Evolutionary conservation across 1,140 invertebrate species (phyloP), one percentile per base, ranked within the genome.

Genomic region (Neocloeon triangulifer): DNA sequence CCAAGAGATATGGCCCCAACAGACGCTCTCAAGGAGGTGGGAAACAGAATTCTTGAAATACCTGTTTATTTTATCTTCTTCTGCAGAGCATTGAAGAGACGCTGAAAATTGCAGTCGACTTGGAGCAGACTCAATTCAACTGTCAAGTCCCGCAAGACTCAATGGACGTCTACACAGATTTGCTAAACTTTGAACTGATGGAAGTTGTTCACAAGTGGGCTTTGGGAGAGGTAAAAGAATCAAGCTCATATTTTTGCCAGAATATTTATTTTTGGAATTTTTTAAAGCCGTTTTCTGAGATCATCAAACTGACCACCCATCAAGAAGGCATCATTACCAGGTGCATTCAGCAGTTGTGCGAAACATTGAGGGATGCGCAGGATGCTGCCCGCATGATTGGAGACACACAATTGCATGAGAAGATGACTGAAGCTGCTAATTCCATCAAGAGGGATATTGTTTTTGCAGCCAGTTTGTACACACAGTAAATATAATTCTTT

Each of bases 241-340:
- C 15, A 18, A 20, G 4, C 27, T 9, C 14, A 14, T 28, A 7
- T 25, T 19, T 34, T 35, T 23, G 34, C 9, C 32, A 13, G 5
- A 18, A n/a, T 18, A 15, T 18, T 32, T 19, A 28, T 33, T 32
- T 8, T 33, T 30, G 5, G 19, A 39, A 35, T 41, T 22, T 40
- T 27, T 51, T 59, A 28, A 55, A 80, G 67, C 72, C 82, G 0
- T 97, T 98, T 52, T 66, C 74, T 0, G 76, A 92, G 41, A 94
- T 97, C 28, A 92, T 89, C 67, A 60, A 73, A 32, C 55, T 91
- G 25, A 94, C 88, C 0, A 64, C 66, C 39, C 75, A 94, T 2
- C 91, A 98, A 51, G 95, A 98, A 58, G 95, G 95, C 3, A 84
- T 96, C 22, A 96, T 98, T 44, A 92, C 98, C 0, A 64, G 91